Conservation (phyloP, 53 echinoderm and acorn worm species). For the Temnopleurus reevesii region DNA sequence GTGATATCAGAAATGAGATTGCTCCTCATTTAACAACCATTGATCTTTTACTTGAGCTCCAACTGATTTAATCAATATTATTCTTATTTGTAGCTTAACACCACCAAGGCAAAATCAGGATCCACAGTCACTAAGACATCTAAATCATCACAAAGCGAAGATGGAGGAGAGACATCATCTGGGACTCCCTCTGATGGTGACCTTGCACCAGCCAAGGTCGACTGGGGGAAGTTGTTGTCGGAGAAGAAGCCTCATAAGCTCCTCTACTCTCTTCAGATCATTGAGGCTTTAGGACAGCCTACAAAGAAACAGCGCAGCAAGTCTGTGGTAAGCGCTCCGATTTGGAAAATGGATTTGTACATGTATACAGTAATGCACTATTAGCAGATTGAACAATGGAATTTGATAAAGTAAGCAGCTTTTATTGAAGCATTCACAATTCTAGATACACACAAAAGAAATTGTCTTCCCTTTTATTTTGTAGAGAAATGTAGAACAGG, state of each 20-base stretch:
- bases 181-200: constrained; percentile 9
- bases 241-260: constrained; percentile 83
- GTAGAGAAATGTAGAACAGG: no score
- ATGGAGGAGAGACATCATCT: not conserved
- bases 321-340: constrained; percentile 65
- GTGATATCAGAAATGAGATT: no score
- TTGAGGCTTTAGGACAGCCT: constrained; percentile 79
- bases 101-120: not conserved
- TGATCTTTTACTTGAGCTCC: no score
- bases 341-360: not conserved
- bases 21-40: no score
- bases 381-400: no score
- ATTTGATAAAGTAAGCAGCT: no score
- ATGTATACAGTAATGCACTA: no score
- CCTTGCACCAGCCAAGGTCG: constrained; percentile 22
- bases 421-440: no score
- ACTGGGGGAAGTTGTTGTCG: constrained; percentile 78
- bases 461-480: no score
- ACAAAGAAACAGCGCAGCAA: constrained; percentile 69
- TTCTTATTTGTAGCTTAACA: not conserved
- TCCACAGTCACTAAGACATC: not conserved
- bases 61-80: no score
- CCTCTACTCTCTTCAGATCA: constrained; percentile 83
- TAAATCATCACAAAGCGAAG: not conserved
- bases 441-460: no score